Base-by-base conservation (phyloP, 64 coral and sea anemone genomes). In the Stichodactyla helianthus region DNA sequence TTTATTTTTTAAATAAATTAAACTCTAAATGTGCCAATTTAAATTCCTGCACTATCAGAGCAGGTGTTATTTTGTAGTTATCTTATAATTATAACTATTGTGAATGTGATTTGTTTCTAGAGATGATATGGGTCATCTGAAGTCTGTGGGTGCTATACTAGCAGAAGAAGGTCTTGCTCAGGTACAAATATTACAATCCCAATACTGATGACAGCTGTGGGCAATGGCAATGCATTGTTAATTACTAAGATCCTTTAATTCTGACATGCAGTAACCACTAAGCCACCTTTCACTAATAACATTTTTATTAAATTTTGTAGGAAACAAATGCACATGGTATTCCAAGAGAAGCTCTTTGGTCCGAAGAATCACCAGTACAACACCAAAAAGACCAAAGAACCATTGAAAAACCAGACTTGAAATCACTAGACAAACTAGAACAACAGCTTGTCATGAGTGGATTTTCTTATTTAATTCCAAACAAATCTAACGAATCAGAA, bases 91-190 rank as follows among this genome's bases (percentile, higher is more conserved):
- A 44, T 44, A 3, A 44, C 2, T 44, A 44, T 44, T 44, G 35
- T 44, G 35, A 44, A 0, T 51, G 12, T 8, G 50, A 2, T 6
- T 59, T 18, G 0, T 54, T 23, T 60, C 4, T 60, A 84, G 83
- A 8, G 59, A 84, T 84, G 83, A 84, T 12, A 71, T 23, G 62
- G 85, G 90, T 25, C 50, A 83, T 6, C 27, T 85, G 60, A 65
- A 35, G 79, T 80, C 90, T 83, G 85, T 92, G 5, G 53, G 90
- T 58, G 64, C 76, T 27, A 82, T 92, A 6, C 78, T 92, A 14
- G 79, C 82, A 22, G 80, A 79, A 71, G 90, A 92, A 87, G 85
- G 85, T 58, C 52, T 92, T 68, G 90, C 90, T 26, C 84, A 92
- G 90, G 90, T 92, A 86, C 55, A 3, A 71, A 19, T 54, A 19